phyloP scores from a whole-genome alignment of 2,797 vertebrate species.

The Knipowitschia caucasica region DNA sequence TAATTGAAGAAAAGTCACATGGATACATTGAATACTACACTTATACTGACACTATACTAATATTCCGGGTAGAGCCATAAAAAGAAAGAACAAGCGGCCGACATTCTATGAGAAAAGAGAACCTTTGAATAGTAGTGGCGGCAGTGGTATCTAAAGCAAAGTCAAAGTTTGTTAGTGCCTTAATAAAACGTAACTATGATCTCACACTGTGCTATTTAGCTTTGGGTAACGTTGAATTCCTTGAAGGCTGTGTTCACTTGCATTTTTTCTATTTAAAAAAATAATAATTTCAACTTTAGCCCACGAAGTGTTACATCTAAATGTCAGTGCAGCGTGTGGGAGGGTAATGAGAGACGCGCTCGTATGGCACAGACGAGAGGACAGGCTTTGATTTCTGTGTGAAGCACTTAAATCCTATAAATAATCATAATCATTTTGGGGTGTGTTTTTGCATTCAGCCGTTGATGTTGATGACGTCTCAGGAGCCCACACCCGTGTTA shows the following conservation, averaged over 20 bases:
- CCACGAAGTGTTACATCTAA: constrained; percentile 34
- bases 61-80: too few relatives aligned
- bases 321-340: constrained; percentile 43
- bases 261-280: neutral
- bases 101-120: too few relatives aligned
- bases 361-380: constrained; percentile 10
- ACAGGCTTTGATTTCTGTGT: neutral
- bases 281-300: constrained; percentile 10
- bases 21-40: too few relatives aligned
- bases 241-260: neutral
- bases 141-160: neutral
- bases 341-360: constrained; percentile 20
- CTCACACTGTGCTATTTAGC: neutral
- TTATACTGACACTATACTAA: too few relatives aligned
- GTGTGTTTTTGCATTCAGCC: constrained; percentile 17
- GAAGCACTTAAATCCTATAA: too few relatives aligned
- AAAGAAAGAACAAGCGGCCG: too few relatives aligned
- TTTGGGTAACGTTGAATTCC: neutral
- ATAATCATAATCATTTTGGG: neutral
- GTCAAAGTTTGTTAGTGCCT: neutral
- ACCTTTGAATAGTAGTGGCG: neutral
- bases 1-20: too few relatives aligned
- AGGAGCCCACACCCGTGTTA: constrained; percentile 61
- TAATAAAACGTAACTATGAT: neutral
- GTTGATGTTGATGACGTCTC: constrained; percentile 24